phyloP scores from a whole-genome alignment of 2,888 invertebrate genomes.

The Amphimallon solstitiale region DNA sequence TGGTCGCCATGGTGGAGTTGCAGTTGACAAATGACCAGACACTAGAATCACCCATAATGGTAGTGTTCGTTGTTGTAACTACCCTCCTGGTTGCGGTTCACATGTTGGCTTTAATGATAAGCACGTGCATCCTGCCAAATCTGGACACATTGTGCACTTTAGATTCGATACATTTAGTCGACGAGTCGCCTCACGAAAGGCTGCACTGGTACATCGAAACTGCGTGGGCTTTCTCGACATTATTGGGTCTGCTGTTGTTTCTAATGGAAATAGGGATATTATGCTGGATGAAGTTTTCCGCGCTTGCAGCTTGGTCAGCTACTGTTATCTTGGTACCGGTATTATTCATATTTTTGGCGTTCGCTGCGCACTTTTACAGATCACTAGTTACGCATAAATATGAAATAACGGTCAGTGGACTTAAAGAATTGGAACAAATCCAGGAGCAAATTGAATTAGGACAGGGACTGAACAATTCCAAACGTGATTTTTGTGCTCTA shows the following conservation, averaged over 20 bases:
- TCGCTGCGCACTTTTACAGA: slow-evolving; percentile 95
- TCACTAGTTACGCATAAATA: slow-evolving; percentile 92
- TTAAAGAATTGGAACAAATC: slow-evolving; percentile 84
- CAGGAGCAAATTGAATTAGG: slow-evolving; percentile 81
- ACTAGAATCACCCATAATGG: slow-evolving; percentile 85
- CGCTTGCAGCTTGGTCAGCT: slow-evolving; percentile 87
- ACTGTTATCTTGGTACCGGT: slow-evolving; percentile 94
- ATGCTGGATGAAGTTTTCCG: slow-evolving; percentile 97
- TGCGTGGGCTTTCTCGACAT: slow-evolving; percentile 97
- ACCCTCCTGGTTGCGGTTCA: slow-evolving; percentile 96
- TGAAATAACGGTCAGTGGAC: slow-evolving; percentile 85
- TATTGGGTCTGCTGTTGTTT: slow-evolving; percentile 92
- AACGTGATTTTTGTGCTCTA: neutral
- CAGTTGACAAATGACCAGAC: slow-evolving; percentile 82
- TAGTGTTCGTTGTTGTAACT: slow-evolving; percentile 94
- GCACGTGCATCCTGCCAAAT: slow-evolving; percentile 98
- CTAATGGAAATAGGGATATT: slow-evolving; percentile 94
- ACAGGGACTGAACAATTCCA: neutral
- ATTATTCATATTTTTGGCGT: slow-evolving; percentile 89
- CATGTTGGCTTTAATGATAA: slow-evolving; percentile 98
- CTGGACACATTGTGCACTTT: slow-evolving; percentile 96
- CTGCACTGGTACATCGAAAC: slow-evolving; percentile 96
- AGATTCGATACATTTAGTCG: slow-evolving; percentile 85
- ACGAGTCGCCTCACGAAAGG: slow-evolving; percentile 89
- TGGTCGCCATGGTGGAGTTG: slow-evolving; percentile 99